Base-by-base conservation (phyloP, 2,113 vertebrate species). In the Austrofundulus limnaeus region DNA sequence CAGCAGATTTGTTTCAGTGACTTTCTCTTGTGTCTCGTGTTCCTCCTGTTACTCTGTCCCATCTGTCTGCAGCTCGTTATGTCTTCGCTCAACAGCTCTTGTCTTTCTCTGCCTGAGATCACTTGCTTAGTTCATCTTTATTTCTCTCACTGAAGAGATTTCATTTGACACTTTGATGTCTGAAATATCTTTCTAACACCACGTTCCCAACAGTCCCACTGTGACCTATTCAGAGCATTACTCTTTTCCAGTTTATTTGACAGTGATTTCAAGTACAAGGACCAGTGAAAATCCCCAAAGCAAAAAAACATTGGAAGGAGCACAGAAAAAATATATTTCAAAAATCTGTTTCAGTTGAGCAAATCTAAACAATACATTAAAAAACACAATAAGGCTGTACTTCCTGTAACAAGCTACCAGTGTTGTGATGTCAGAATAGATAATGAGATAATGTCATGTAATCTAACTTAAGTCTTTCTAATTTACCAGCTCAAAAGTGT, bases 401-500 rank as follows among this genome's bases (percentile, higher is more conserved):
- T 16, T 6, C 1, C 7, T 50, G 1, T n/a, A 37, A 37, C 31
- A 53, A 25, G 24, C 28, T 62, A 8, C 13, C 41, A 50, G 31
- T 37, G 23, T 20, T 15, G 8, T 2, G 11, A 21, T 50, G 68
- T 45, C 53, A 31, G 23, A 1, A 19, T 19, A 23, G 2, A 25
- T 16, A 34, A 5, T n/a, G 15, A 19, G 16, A 13, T 20, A 13
- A 6, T 10, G 38, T 12, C 10, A 25, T 56, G 21, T n/a, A 11
- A 6, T 12, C 31, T 19, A n/a, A 28, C 19, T 6, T 34, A 7
- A 19, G 3, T 17, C 11, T 52, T 9, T 81, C 10, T 74, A 3
- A 67, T 23, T 74, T 31, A 46, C 48, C 70, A 94, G 92, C 91
- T 61, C 77, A 88, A 7, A 93, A 87, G 48, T 93, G 91, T 81